Conservation (phyloP, 1,140 invertebrate species). For the Saccostrea glomerata region DNA sequence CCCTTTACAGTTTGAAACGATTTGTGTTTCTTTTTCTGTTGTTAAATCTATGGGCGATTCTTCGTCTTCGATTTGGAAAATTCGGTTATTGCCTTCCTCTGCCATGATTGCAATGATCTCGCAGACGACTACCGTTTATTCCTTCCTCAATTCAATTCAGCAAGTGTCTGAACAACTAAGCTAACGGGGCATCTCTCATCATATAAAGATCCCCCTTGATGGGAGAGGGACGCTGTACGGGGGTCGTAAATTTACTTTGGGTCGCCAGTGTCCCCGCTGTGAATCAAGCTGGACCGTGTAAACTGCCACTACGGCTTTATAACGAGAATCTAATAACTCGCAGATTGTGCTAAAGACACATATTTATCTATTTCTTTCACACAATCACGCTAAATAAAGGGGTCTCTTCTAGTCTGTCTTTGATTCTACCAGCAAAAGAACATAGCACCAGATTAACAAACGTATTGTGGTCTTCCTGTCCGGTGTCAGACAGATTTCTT, state of each 20-base stretch:
- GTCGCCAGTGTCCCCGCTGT: constrained; percentile 16
- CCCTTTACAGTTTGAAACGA: background rate
- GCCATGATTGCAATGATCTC: background rate
- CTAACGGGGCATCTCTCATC: constrained; percentile 14
- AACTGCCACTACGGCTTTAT: background rate
- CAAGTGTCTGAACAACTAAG: background rate
- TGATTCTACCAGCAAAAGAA: background rate
- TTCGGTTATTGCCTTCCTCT: background rate
- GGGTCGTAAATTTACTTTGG: constrained; percentile 34
- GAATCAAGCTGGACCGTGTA: constrained; percentile 7
- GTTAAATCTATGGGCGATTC: constrained; percentile 12
- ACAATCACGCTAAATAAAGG: constrained; percentile 30
- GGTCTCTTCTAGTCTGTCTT: background rate
- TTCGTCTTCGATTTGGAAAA: background rate
- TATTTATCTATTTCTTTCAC: constrained; percentile 22
- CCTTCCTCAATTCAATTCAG: background rate
- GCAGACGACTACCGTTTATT: background rate
- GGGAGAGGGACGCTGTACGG: background rate
- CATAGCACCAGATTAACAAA: background rate
- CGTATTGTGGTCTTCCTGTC: background rate
- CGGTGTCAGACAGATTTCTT: background rate
- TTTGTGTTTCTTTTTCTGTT: background rate
- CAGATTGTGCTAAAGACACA: constrained; percentile 33
- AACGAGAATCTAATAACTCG: constrained; percentile 33
- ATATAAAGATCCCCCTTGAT: constrained; percentile 22